phyloP scores from a whole-genome alignment of 2,113 vertebrate species.

The Pseudonaja textilis region DNA sequence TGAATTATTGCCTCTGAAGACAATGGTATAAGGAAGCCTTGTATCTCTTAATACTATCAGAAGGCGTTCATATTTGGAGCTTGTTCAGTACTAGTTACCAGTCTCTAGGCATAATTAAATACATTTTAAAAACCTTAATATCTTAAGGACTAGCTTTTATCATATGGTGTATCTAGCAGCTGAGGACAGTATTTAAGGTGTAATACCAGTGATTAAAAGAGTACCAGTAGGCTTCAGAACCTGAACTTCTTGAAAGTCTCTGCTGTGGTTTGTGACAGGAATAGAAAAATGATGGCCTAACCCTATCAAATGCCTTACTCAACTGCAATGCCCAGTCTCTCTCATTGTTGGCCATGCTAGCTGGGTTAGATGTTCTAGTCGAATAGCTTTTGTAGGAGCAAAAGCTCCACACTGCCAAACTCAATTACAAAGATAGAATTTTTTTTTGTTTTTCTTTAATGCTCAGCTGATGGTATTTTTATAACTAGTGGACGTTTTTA shows the following conservation, averaged over 20 bases:
- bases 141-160: not conserved
- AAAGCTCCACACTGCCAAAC: not conserved
- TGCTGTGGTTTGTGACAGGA: not conserved
- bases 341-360: not conserved
- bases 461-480: not conserved
- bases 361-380: not conserved
- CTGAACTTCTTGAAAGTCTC: not conserved
- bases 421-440: not conserved
- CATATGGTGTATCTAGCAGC: not conserved
- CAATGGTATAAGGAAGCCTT: not conserved
- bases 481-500: not conserved
- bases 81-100: not conserved
- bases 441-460: not conserved
- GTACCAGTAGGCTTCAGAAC: not conserved
- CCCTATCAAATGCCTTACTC: not conserved
- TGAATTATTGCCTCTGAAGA: not conserved
- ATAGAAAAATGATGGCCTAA: not conserved
- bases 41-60: not conserved
- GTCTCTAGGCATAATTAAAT: not conserved
- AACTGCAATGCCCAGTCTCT: not conserved
- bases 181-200: not conserved
- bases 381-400: not conserved
- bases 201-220: not conserved
- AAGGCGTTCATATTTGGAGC: fast-evolving
- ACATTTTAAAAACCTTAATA: not conserved